Evolutionary conservation across 2,797 vertebrate genomes (phyloP).

Genomic region (Mycteria americana): DNA sequence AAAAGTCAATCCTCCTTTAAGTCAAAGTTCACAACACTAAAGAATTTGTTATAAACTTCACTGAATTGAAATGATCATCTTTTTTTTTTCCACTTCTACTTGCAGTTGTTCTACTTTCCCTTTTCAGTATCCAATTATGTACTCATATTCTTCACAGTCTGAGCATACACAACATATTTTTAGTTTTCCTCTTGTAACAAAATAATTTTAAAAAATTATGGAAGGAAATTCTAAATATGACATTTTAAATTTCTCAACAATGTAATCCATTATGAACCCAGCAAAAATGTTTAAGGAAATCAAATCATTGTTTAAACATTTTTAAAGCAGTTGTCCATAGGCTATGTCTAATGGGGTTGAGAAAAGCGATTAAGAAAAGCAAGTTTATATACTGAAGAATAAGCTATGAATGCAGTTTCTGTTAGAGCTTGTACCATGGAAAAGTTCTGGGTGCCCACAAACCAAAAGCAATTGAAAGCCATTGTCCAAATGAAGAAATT

Average conservation of each 20-base stretch:
- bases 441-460: background rate
- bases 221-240: background rate
- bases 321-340: background rate
- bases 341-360: background rate
- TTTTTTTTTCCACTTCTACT: background rate
- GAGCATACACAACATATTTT: background rate
- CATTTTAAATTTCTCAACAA: background rate
- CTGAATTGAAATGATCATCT: background rate
- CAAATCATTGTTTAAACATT: background rate
- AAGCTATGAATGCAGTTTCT: background rate
- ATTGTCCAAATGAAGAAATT: slow-evolving; percentile 16
- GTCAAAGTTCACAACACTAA: slow-evolving; percentile 27
- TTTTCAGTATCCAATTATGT: background rate
- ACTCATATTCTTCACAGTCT: background rate
- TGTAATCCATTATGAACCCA: background rate
- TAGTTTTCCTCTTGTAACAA: background rate
- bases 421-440: background rate
- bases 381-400: background rate
- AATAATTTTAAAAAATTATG: background rate
- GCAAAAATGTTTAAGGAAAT: background rate
- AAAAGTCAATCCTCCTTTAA: slow-evolving; percentile 31
- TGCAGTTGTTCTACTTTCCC: slow-evolving; percentile 15
- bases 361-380: background rate
- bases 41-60: background rate
- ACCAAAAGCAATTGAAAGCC: background rate